Evolutionary conservation across 30 jellyfish, hydroid and myxozoan genomes (phyloP).

Genomic region (Mastigias papua): DNA sequence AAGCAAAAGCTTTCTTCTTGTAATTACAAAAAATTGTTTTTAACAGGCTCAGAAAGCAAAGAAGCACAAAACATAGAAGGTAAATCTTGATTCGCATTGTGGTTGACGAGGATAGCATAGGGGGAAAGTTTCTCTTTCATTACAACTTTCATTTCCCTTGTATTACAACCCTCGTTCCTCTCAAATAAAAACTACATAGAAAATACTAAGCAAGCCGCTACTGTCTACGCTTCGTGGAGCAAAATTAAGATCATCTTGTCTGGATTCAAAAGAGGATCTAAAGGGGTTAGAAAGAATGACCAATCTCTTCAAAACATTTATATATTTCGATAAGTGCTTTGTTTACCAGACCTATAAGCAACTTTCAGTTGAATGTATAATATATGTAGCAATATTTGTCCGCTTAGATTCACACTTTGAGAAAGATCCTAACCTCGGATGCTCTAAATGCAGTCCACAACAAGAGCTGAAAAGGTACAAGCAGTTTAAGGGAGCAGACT

Average conservation of each 20-base stretch:
- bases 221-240: neutral
- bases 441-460: conserved; percentile 43
- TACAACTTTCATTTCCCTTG: too few species aligned
- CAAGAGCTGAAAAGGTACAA: conserved; percentile 48
- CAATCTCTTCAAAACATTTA: too few species aligned
- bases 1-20: too few species aligned
- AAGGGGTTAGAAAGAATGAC: too few species aligned
- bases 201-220: neutral
- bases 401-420: neutral
- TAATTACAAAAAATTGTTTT: neutral
- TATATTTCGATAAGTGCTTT: neutral
- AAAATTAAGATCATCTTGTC: neutral
- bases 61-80: neutral
- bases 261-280: too few species aligned
- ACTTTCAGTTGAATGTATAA: neutral
- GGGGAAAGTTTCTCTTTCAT: too few species aligned
- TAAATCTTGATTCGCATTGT: neutral
- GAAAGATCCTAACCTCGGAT: neutral
- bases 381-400: too few species aligned
- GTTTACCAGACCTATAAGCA: neutral
- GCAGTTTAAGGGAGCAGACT: conserved; percentile 73
- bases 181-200: neutral
- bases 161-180: neutral
- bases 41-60: neutral
- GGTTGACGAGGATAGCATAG: too few species aligned